Conservation (phyloP, 2,113 vertebrate genomes). For the Chrysochloris asiatica region DNA sequence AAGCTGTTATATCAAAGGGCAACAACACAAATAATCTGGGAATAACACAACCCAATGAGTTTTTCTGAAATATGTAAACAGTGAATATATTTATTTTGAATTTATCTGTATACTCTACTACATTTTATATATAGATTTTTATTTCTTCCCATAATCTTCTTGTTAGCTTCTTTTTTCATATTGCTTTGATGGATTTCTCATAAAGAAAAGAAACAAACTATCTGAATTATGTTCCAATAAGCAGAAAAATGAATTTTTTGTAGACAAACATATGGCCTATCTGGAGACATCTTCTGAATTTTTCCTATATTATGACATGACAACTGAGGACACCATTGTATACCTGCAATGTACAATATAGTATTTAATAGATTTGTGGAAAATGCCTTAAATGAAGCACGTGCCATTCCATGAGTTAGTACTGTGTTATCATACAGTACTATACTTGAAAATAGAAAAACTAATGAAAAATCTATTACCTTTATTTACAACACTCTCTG, state of each 20-base stretch:
- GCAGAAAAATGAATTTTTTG: not conserved
- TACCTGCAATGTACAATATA: not conserved
- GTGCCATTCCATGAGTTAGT: not conserved
- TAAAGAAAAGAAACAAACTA: slow-evolving; percentile 15
- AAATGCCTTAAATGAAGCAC: slow-evolving; percentile 1
- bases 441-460: not conserved
- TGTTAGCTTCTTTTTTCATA: not conserved
- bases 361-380: not conserved
- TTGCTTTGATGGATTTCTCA: slow-evolving; percentile 10
- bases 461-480: not conserved
- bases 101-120: not conserved
- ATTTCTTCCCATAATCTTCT: not conserved
- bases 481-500: not conserved
- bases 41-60: not conserved
- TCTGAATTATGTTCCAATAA: slow-evolving; percentile 31
- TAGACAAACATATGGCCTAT: not conserved
- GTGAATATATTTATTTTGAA: not conserved
- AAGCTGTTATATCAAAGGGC: not conserved
- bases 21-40: not conserved
- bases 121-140: not conserved
- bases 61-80: not conserved
- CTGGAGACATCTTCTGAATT: slow-evolving; percentile 4
- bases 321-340: not conserved
- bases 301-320: not conserved
- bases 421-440: not conserved